These are phyloP conservation scores for Lycodopsis pacificus DNA, from an alignment of 2,797 vertebrate species.

Conservation along the genomic window DNA sequence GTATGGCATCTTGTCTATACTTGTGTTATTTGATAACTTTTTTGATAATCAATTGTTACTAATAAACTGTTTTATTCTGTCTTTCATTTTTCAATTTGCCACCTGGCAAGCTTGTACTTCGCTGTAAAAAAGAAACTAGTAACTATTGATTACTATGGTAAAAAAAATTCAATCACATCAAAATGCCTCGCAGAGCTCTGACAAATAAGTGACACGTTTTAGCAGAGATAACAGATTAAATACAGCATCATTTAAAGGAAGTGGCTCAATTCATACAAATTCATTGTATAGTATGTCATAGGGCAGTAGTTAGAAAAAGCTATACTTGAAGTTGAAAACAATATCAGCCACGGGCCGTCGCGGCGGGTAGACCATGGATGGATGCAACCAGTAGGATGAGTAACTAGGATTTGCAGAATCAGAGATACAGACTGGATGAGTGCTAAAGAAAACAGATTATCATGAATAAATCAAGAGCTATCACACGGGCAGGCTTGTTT, in stretches of 20 bases:
- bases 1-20: constrained; percentile 30
- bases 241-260: background rate
- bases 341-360: background rate
- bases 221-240: background rate
- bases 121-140: background rate
- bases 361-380: background rate
- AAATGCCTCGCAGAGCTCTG: background rate
- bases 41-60: constrained; percentile 57
- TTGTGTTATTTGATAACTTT: constrained; percentile 40
- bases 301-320: background rate
- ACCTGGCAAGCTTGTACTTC: background rate
- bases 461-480: constrained; percentile 18
- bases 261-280: too few species aligned
- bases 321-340: background rate
- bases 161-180: background rate
- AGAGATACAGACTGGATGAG: background rate
- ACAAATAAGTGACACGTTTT: background rate
- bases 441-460: constrained; percentile 18
- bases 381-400: background rate
- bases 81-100: background rate
- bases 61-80: constrained; percentile 67
- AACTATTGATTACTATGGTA: background rate
- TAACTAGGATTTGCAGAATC: background rate
- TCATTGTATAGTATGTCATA: background rate
- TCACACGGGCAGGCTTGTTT: constrained; percentile 42